Evolutionary conservation across 2,797 vertebrate genomes (phyloP).

Genomic region (Protonibea diacanthus): DNA sequence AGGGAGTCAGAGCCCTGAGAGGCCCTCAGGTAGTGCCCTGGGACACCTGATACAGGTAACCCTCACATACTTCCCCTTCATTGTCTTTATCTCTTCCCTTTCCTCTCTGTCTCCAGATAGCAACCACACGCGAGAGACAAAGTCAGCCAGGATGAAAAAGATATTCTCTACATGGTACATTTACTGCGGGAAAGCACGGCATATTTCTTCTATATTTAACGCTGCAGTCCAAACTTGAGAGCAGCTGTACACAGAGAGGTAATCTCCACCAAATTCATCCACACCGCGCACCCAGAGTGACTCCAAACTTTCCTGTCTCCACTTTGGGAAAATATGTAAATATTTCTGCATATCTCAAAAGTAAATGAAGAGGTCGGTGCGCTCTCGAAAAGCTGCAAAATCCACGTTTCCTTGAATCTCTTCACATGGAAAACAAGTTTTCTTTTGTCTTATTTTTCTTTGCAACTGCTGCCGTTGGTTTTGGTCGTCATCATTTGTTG

Average conservation of each 20-base stretch:
- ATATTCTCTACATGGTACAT: constrained; percentile 6
- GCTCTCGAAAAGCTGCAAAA: constrained; percentile 44
- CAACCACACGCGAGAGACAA: constrained; percentile 44
- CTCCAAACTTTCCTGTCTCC: constrained; percentile 63
- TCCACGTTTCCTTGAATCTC: constrained; percentile 45
- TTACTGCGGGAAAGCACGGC: constrained; percentile 20
- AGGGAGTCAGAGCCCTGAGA: constrained; percentile 53
- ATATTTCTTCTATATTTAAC: constrained; percentile 31
- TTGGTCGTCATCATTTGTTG: not conserved
- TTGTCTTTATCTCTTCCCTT: constrained; percentile 72
- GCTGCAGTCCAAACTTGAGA: constrained; percentile 8
- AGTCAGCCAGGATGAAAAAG: constrained; percentile 14
- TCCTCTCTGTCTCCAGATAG: constrained; percentile 49
- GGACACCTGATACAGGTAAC: constrained; percentile 85
- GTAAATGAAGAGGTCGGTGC: constrained; percentile 71
- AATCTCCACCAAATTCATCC: constrained; percentile 21
- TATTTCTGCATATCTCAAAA: constrained; percentile 78
- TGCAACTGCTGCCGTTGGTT: not conserved
- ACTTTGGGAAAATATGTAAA: constrained; percentile 83
- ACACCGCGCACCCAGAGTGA: constrained; percentile 38
- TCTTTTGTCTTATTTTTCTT: not conserved
- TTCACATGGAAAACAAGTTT: constrained; percentile 34
- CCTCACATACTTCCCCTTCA: constrained; percentile 73
- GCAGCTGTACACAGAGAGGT: constrained; percentile 39
- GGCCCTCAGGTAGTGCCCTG: constrained; percentile 81